Base-by-base conservation (phyloP, 2,797 vertebrate species). In the Parauchenoglanis punctatus region DNA sequence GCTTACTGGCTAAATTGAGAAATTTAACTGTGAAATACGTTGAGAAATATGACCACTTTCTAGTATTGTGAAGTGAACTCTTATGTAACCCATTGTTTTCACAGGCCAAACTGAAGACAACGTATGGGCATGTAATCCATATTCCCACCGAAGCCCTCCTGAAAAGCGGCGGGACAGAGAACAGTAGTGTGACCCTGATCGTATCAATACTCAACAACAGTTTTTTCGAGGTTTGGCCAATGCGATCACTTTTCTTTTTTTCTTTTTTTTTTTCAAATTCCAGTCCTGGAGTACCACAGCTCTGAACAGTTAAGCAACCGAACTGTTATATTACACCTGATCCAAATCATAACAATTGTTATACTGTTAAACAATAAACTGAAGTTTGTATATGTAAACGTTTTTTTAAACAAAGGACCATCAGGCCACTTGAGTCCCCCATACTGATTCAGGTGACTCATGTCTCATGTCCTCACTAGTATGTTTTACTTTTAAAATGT, bases 81-180 rank as follows among this genome's bases (percentile, higher is more conserved):
- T 23, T 67, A 11, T 8, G 8, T 81, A 44, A 18, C 13, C 12
- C 15, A 63, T 28, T 86, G 59, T 18, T 59, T 80, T 31, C 25
- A 31, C 88, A 89, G 88, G 2, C 52, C 54, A 85, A 35, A 61
- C 2, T 89, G 12, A 1, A 85, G 10, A 88, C 85, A n/a, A 0
- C 1, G 0, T 54, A 80, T 23, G 90, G 86, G 54, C 86, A 81
- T 76, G 18, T 23, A 80, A 83, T 91, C 58, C n/a, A 88, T 23
- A 88, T 96, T 85, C 93, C 95, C 0, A 20, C 90, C 0, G 92
- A 92, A 3, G 95, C 93, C 17, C 86, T 96, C 1, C 59, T 68
- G 52, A 92, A 0, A n/a, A 91, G 89, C 87, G n/a, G 0, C 0
- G 1, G 18, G 35, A 3, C 0, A 11, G 0, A 23, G 35, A 35